phyloP scores from a whole-genome alignment of 2,797 vertebrate genomes.

The Hirundo rustica region DNA sequence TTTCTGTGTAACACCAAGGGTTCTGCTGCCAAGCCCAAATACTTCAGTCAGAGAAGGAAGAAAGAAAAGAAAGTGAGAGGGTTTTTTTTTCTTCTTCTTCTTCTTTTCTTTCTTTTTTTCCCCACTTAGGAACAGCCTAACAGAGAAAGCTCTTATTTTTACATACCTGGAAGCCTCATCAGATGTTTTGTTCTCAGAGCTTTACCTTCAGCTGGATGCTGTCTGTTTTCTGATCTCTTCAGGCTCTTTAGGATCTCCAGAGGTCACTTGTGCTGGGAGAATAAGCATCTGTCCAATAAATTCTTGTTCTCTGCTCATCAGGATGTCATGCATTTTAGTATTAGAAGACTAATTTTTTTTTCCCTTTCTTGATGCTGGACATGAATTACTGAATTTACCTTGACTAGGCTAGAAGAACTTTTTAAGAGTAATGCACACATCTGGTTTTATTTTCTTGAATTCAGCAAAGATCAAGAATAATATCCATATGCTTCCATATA shows the following conservation, averaged over 20 bases:
- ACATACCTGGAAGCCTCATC: not conserved
- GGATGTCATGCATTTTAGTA: not conserved
- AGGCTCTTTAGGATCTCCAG: not conserved
- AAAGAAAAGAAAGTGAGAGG: not conserved
- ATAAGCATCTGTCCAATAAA: not conserved
- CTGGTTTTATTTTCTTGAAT: conserved; percentile 29
- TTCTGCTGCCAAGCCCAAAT: not conserved
- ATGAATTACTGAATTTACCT: conserved; percentile 45
- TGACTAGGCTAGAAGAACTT: not conserved
- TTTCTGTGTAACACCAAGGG: not conserved
- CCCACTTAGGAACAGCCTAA: not conserved
- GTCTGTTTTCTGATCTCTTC: not conserved
- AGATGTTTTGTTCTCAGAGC: not conserved
- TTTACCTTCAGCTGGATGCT: not conserved
- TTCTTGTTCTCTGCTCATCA: conserved; percentile 2
- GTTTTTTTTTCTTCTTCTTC: not conserved
- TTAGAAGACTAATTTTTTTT: not conserved
- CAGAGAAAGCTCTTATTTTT: not conserved
- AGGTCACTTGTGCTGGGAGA: not conserved
- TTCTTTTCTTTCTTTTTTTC: not conserved
- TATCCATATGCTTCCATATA: not conserved
- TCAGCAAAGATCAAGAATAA: conserved; percentile 17
- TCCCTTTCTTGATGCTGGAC: not conserved
- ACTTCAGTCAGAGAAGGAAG: not conserved
- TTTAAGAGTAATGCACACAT: not conserved